These are phyloP conservation scores for Lasioglossum villosulum DNA, from an alignment of 2,888 invertebrate genomes.

Conservation along the genomic window DNA sequence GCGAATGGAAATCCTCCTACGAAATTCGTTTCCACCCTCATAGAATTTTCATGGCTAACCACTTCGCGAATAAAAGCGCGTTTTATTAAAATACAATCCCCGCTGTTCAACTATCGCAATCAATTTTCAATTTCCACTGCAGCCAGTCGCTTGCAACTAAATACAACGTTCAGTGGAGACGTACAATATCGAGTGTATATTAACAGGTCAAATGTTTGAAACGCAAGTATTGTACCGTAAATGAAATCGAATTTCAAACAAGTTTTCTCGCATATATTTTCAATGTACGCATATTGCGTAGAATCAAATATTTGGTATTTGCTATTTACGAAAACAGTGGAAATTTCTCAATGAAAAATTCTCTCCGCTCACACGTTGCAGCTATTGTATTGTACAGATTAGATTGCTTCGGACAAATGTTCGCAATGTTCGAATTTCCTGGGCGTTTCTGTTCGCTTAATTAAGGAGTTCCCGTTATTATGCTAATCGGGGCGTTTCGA, in stretches of 20 bases:
- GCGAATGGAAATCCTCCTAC: background rate
- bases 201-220: background rate
- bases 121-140: too few species aligned
- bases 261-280: background rate
- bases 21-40: background rate
- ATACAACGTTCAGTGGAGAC: too few species aligned
- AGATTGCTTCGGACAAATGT: background rate
- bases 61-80: background rate
- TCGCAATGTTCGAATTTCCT: background rate
- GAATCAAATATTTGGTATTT: background rate
- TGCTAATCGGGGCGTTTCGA: background rate
- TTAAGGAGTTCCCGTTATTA: conserved; percentile 6
- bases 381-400: background rate
- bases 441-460: background rate
- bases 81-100: background rate
- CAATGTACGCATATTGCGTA: background rate
- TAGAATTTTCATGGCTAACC: background rate
- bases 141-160: too few species aligned
- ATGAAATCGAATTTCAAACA: background rate
- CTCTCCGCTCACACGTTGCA: background rate
- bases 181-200: too few species aligned
- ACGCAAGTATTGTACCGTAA: background rate
- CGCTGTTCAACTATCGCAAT: background rate
- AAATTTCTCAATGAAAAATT: background rate
- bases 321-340: background rate